These are phyloP conservation scores for Budorcas taxicolor DNA, from an alignment of 2,113 vertebrate genomes.

Conservation along the genomic window DNA sequence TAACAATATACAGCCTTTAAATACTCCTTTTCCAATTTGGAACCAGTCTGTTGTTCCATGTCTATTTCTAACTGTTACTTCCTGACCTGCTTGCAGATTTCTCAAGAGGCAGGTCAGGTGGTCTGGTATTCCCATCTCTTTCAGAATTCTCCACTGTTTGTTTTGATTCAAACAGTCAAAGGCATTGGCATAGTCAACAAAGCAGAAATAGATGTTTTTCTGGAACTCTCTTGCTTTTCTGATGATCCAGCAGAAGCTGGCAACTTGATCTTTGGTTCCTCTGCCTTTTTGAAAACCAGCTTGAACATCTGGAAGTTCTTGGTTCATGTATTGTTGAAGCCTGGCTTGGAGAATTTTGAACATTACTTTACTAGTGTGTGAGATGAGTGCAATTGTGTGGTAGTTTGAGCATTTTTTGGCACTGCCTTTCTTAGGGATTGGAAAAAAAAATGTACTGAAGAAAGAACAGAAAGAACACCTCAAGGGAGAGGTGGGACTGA, in stretches of 20 bases:
- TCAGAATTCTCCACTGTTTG: background rate
- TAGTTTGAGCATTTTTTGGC: background rate
- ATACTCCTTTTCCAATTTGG: background rate
- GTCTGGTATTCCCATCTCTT: background rate
- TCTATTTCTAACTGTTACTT: background rate
- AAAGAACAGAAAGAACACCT: background rate
- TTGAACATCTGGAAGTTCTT: background rate
- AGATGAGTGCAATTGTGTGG: fast-evolving
- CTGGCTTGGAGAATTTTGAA: background rate
- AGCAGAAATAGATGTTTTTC: background rate
- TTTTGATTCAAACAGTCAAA: background rate
- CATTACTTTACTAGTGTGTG: background rate
- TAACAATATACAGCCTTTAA: background rate
- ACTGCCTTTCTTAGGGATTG: background rate
- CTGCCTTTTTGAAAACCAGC: background rate
- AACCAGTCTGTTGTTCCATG: background rate
- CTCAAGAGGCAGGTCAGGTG: background rate
- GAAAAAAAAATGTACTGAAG: background rate
- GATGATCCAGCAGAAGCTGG: background rate
- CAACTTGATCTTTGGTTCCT: background rate
- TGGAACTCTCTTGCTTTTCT: background rate
- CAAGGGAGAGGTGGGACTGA: background rate
- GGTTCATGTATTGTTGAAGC: background rate
- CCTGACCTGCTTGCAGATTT: background rate
- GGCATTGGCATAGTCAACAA: background rate